Conservation (phyloP, 1,140 invertebrate species). For the Platyscapa corneri region DNA sequence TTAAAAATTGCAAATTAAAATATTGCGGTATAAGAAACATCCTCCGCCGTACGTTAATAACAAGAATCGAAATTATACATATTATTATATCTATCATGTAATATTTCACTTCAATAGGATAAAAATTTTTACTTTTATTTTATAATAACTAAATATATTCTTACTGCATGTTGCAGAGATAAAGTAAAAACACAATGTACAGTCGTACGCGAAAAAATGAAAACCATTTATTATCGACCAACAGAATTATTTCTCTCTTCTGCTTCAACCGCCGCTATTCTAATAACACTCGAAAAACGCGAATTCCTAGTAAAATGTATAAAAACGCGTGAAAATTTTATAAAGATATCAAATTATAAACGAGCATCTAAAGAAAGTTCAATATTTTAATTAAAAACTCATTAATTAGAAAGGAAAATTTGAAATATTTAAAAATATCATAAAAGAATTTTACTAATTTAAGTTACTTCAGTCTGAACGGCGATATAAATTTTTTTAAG, state of each 20-base stretch:
- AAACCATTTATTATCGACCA: background rate
- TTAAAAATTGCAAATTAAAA: background rate
- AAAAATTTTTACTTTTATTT: background rate
- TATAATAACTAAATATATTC: background rate
- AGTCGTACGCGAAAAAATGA: background rate
- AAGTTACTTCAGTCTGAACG: too few species aligned
- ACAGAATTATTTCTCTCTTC: background rate
- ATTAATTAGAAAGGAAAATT: background rate
- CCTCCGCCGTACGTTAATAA: background rate
- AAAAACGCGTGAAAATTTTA: too few species aligned
- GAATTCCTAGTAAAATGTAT: background rate
- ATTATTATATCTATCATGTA: background rate
- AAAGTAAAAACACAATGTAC: background rate
- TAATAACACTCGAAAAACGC: background rate
- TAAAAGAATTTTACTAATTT: background rate
- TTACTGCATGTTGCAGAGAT: background rate
- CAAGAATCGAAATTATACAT: too few species aligned
- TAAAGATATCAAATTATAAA: too few species aligned
- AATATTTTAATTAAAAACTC: background rate
- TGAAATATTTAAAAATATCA: background rate
- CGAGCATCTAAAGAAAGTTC: too few species aligned
- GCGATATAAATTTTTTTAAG: too few species aligned
- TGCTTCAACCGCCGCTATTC: background rate
- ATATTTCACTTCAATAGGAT: background rate
- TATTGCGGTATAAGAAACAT: background rate